Evolutionary conservation across 2,888 invertebrate species (phyloP).

Genomic region (Oscheius sp.): DNA sequence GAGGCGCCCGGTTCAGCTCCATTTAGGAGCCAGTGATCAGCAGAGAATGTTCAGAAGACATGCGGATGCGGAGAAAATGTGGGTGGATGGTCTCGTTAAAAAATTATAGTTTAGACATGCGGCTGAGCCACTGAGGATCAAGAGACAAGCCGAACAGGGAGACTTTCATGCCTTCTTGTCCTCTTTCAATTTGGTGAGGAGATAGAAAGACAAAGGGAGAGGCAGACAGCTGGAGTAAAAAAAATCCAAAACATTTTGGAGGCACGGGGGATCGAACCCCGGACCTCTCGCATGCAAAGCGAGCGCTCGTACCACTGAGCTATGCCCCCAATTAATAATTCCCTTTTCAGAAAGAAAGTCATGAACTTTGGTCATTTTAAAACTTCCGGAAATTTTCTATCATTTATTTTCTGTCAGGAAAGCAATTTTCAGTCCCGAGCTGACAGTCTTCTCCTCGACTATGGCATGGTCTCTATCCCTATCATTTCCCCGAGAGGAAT

Average conservation of each 20-base stretch:
- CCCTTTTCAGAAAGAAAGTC: not conserved
- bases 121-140: slow-evolving; percentile 13
- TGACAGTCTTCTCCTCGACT: slow-evolving; percentile 67
- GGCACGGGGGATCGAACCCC: slow-evolving; percentile 40
- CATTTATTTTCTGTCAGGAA: not conserved
- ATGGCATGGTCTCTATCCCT: slow-evolving; percentile 59
- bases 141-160: slow-evolving; percentile 33
- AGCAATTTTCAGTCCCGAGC: slow-evolving; percentile 61
- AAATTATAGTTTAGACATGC: not conserved
- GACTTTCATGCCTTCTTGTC: slow-evolving; percentile 50
- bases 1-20: not conserved
- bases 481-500: slow-evolving; percentile 56
- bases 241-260: slow-evolving; percentile 31
- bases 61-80: not conserved
- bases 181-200: slow-evolving; percentile 51
- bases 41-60: slow-evolving; percentile 2
- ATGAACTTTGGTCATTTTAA: not conserved
- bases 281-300: slow-evolving; percentile 55
- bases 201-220: not conserved
- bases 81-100: not conserved
- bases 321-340: slow-evolving; percentile 40
- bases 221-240: not conserved
- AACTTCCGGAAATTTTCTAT: not conserved
- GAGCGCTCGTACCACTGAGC: slow-evolving; percentile 61
- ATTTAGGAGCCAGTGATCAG: slow-evolving; percentile 1